These are phyloP conservation scores for Agonopterix subpropinquella DNA, from an alignment of 2,888 invertebrate species.

Conservation along the genomic window DNA sequence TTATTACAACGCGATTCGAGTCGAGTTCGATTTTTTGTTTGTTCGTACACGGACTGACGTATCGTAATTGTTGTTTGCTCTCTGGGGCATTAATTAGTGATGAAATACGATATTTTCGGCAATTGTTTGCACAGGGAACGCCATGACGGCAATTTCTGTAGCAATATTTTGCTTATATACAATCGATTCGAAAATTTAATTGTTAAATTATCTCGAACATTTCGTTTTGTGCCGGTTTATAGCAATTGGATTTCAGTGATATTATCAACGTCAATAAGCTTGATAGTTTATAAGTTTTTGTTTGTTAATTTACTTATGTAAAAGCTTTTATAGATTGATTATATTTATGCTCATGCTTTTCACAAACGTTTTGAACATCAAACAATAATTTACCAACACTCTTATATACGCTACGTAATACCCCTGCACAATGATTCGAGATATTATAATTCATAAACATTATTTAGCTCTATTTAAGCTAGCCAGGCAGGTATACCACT, in stretches of 20 bases:
- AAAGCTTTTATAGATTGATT: too few species aligned
- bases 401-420: too few species aligned
- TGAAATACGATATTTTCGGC: constrained; percentile 62
- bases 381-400: too few species aligned
- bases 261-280: neutral
- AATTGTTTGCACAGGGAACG: constrained; percentile 25
- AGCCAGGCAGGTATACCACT: too few species aligned
- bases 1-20: constrained; percentile 43
- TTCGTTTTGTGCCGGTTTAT: neutral
- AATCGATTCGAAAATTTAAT: neutral
- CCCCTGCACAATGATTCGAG: too few species aligned
- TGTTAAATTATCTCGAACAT: neutral
- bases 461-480: too few species aligned
- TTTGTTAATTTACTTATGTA: too few species aligned
- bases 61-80: constrained; percentile 62
- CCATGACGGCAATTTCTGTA: constrained; percentile 2
- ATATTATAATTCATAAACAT: too few species aligned
- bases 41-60: constrained; percentile 30
- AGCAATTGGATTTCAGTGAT: neutral
- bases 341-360: too few species aligned
- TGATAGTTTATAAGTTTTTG: too few species aligned
- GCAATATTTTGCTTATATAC: neutral
- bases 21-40: constrained; percentile 39
- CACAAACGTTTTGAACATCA: too few species aligned
- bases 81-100: constrained; percentile 57